Base-by-base conservation (phyloP, 2,888 invertebrate species). In the Lasioglossum pauxillum region DNA sequence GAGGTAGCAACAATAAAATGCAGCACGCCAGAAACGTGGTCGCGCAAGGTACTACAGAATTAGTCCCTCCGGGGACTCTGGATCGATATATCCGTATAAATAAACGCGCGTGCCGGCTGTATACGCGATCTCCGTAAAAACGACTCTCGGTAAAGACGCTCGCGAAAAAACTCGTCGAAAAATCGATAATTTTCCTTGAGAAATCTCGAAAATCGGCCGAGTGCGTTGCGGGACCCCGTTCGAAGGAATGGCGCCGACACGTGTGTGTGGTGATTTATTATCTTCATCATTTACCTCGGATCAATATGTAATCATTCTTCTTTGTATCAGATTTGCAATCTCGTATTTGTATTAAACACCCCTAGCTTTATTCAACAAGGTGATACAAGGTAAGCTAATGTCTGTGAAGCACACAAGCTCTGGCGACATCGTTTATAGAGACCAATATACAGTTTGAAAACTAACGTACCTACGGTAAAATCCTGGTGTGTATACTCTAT, bases 351-450 rank as follows among this genome's bases (percentile, higher is more conserved):
- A 94, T 93, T 95, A 95, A 95, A 95, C 94, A 95, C 94, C 94
- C 95, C 95, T 95, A 95, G 92, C 92, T 95, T 95, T 95, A 94
- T 94, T 95, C 93, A 95, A 92, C 94, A 94, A 93, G 93, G 94
- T 94, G 93, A 94, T 94, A 95, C 95, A 95, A 92, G 93, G 91
- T 93, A 93, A 44, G 93, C 93, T 91, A 90, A 90, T 93, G 92
- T 92, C 92, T 91, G 92, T 92, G 92, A 94, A 94, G 93, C 93
- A 93, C 93, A 93, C 93, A 93, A 93, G 91, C 92, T 93, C 88
- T 89, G 91, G 69, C 89, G 90, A 92, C 91, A 93, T 92, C 89
- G 88, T 92, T 84, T 90, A 89, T 90, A 91, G 88, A 92, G 89
- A 93, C 92, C 89, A 91, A 93, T 91, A 91, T 92, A 93, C 91